Percentiles rank a stretch among this genome's conserved stretches.
These are phyloP conservation scores for Ormyrus nitidulus DNA, from an alignment of 2,888 invertebrate species.

Conservation along the genomic window DNA sequence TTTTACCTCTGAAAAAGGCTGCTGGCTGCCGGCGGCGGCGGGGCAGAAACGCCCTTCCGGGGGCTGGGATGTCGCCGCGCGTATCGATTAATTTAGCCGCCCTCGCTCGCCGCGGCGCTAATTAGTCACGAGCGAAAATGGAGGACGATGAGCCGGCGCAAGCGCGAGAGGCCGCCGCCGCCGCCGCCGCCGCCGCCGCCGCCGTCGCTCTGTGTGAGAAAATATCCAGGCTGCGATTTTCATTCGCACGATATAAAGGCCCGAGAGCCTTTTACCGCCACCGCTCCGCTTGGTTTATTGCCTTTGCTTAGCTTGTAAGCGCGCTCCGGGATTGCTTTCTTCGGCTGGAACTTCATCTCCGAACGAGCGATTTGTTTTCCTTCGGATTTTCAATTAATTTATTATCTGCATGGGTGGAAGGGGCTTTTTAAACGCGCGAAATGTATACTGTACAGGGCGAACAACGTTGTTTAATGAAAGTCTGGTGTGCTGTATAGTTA, in stretches of 20 bases:
- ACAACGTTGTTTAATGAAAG: no score
- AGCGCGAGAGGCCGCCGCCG: conserved; percentile 30
- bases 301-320: neutral
- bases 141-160: conserved; percentile 54
- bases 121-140: conserved; percentile 60
- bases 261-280: neutral
- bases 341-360: no score
- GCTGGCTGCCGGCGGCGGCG: neutral
- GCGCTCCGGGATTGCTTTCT: no score
- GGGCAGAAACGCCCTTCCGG: conserved; percentile 2
- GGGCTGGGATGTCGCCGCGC: conserved; percentile 4
- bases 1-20: no score
- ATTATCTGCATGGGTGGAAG: no score
- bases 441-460: no score
- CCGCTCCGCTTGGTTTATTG: neutral
- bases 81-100: conserved; percentile 54
- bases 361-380: no score
- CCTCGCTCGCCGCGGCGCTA: conserved; percentile 44
- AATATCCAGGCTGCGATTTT: conserved; percentile 14
- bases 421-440: no score
- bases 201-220: conserved; percentile 9
- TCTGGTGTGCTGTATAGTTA: no score
- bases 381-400: no score
- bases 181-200: neutral
- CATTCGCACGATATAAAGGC: conserved; percentile 15